These are phyloP conservation scores for Diuraphis noxia DNA, from an alignment of 1,140 invertebrate genomes.

Conservation along the genomic window DNA sequence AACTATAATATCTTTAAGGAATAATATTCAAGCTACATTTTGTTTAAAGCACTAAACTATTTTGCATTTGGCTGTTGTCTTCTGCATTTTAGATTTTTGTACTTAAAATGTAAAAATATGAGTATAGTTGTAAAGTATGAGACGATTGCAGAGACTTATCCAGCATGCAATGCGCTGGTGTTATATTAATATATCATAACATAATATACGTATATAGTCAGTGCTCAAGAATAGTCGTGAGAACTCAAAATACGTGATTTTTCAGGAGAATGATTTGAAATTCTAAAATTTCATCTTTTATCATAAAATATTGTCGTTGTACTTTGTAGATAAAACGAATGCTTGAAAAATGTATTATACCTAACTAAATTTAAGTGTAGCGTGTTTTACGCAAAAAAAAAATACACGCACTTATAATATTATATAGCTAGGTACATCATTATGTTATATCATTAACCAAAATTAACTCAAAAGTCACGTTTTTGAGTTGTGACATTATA, in stretches of 20 bases:
- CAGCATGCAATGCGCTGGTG: not conserved
- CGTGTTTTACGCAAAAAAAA: not conserved
- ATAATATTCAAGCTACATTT: too few relatives aligned
- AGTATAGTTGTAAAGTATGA: too few relatives aligned
- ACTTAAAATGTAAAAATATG: too few relatives aligned
- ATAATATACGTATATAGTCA: not conserved
- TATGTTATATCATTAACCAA: not conserved
- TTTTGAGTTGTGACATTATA: not conserved
- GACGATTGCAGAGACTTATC: too few relatives aligned
- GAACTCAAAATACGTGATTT: not conserved
- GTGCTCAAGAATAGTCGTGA: not conserved
- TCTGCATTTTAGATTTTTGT: too few relatives aligned
- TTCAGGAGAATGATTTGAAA: not conserved
- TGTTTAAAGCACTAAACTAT: too few relatives aligned
- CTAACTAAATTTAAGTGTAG: too few relatives aligned
- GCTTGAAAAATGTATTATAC: not conserved
- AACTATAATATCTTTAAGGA: too few relatives aligned
- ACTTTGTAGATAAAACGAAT: not conserved
- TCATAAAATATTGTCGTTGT: not conserved
- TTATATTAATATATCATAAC: too few relatives aligned
- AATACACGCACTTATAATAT: not conserved
- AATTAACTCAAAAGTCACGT: not conserved
- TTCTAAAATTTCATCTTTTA: not conserved
- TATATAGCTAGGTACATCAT: not conserved
- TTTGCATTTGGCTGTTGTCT: too few relatives aligned